Percentiles rank a stretch among this genome's conserved stretches.
Conservation (phyloP, 2,113 vertebrate genomes). For the Oenanthe oenanthe region DNA sequence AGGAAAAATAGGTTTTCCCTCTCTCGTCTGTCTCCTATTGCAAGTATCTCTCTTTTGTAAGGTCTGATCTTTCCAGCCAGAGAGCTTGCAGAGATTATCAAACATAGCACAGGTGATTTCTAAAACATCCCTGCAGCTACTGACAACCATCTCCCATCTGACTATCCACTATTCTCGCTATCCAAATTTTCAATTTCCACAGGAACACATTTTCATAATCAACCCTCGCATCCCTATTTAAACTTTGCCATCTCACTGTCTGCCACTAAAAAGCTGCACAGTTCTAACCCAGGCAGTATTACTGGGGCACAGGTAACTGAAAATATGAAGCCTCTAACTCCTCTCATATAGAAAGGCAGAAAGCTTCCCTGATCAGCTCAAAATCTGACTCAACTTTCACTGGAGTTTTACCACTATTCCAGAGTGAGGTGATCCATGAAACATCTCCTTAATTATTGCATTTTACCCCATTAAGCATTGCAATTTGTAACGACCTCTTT, state of each 20-base stretch:
- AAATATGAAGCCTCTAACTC: not conserved
- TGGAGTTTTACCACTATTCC: not conserved
- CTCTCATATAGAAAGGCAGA: not conserved
- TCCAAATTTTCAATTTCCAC: constrained; percentile 13
- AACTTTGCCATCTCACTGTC: not conserved
- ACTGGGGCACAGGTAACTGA: not conserved
- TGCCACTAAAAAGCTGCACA: not conserved
- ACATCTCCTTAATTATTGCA: not conserved
- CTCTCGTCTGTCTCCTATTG: not conserved
- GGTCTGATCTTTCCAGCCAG: not conserved
- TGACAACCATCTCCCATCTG: not conserved
- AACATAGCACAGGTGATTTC: not conserved
- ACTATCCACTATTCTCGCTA: not conserved
- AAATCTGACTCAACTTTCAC: not conserved
- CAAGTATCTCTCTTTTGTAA: not conserved
- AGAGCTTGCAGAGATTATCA: not conserved
- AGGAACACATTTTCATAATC: not conserved
- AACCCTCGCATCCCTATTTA: not conserved
- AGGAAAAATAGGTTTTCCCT: not conserved
- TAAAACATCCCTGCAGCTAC: not conserved
- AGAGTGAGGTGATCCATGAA: not conserved
- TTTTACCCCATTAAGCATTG: not conserved
- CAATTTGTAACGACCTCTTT: not conserved
- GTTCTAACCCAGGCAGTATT: not conserved
- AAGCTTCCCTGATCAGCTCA: not conserved